Conservation (phyloP, 64 coral and sea anemone genomes). For the Dendronephthya gigantea region DNA sequence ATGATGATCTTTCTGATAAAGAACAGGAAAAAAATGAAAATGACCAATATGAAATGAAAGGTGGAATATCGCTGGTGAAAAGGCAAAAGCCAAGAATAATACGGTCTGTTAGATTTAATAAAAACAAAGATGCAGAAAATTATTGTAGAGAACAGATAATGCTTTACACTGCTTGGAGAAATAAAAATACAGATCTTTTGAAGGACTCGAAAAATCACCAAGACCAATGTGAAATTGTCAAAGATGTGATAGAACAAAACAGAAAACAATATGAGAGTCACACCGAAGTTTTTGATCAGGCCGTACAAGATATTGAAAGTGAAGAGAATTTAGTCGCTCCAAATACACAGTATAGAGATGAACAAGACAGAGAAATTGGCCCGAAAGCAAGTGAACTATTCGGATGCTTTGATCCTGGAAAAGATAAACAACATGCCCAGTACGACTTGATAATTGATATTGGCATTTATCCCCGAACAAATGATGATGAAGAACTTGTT, state of each 20-base stretch:
- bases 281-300: no score
- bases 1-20: neutral
- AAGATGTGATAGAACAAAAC: no score
- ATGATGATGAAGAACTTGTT: neutral
- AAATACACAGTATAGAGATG: conserved; percentile 52
- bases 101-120: neutral
- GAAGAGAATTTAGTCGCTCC: neutral
- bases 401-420: neutral
- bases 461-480: neutral
- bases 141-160: neutral
- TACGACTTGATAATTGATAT: neutral
- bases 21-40: neutral
- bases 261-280: no score
- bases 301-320: no score
- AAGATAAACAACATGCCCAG: neutral
- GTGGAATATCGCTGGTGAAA: neutral
- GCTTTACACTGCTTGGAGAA: conserved; percentile 4
- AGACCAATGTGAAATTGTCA: neutral
- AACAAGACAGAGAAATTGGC: conserved; percentile 28
- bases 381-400: conserved; percentile 29
- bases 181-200: neutral
- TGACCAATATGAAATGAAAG: no score
- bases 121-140: neutral
- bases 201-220: neutral
- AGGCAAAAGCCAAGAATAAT: neutral